A percentile compares a stretch with the other conserved stretches of the same genome.
These are phyloP conservation scores for Drosophila parvula DNA, from an alignment of 1,140 invertebrate genomes.

Conservation along the genomic window DNA sequence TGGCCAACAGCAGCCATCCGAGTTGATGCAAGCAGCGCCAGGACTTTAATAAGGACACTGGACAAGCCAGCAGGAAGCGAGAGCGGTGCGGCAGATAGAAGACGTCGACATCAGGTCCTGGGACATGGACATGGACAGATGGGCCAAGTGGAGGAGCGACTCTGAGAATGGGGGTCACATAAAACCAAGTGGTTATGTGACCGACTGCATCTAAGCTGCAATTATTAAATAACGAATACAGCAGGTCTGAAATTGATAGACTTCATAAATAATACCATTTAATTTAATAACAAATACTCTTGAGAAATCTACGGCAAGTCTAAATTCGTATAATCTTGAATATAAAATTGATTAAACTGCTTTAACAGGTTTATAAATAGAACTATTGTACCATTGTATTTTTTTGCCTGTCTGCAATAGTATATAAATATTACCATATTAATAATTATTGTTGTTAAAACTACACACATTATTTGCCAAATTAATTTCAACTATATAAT, in stretches of 20 bases:
- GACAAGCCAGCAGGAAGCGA: constrained; percentile 53
- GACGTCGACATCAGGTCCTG: constrained; percentile 42
- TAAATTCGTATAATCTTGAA: no score
- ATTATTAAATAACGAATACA: constrained; percentile 14
- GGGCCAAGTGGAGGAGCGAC: constrained; percentile 35
- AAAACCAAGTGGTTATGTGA: constrained; percentile 10
- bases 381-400: no score
- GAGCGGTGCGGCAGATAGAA: constrained; percentile 43
- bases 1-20: constrained; percentile 54
- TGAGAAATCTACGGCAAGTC: no score
- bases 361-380: no score
- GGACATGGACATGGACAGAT: constrained; percentile 40
- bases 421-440: no score
- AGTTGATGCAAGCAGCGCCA: constrained; percentile 75
- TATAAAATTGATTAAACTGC: no score
- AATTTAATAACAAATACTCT: neutral
- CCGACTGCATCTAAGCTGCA: neutral
- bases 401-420: no score
- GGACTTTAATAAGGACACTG: constrained; percentile 77
- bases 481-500: no score
- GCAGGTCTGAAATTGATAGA: neutral
- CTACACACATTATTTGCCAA: no score
- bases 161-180: constrained; percentile 30
- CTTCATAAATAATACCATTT: neutral
- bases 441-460: no score